phyloP scores from a whole-genome alignment of 2,113 vertebrate species.

The Erythrocercus mccallii region DNA sequence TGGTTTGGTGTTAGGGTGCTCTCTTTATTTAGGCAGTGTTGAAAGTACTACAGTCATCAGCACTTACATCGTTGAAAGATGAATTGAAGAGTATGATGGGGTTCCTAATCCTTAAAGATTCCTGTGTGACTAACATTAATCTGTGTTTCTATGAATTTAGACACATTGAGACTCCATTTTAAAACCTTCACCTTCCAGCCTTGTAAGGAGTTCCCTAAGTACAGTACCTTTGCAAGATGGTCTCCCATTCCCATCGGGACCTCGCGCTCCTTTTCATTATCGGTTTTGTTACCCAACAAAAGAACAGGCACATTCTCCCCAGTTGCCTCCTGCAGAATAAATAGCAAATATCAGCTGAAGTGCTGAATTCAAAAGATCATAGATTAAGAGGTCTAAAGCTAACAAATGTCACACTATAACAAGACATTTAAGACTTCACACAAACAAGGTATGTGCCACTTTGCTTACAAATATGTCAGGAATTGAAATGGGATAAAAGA shows the following conservation, averaged over 20 bases:
- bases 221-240: slow-evolving; percentile 81
- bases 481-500: neutral
- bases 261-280: slow-evolving; percentile 81
- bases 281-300: slow-evolving; percentile 89
- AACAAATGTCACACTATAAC: neutral
- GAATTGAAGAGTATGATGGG: neutral
- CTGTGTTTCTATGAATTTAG: neutral
- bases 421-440: neutral
- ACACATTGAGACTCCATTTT: neutral
- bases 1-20: neutral
- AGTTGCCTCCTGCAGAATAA: slow-evolving; percentile 78
- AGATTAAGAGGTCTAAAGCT: neutral
- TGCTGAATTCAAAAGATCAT: neutral
- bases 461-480: neutral
- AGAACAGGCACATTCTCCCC: slow-evolving; percentile 82
- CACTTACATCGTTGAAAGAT: neutral
- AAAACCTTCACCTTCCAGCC: neutral
- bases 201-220: neutral
- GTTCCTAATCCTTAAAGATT: neutral
- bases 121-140: neutral
- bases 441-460: neutral
- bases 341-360: neutral
- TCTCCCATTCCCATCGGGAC: slow-evolving; percentile 81
- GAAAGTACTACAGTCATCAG: neutral
- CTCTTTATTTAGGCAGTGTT: neutral